A percentile compares a stretch with the other conserved stretches of the same genome.
Evolutionary conservation across 2,797 vertebrate genomes (phyloP).

Genomic region (Cephalopachus bancanus): DNA sequence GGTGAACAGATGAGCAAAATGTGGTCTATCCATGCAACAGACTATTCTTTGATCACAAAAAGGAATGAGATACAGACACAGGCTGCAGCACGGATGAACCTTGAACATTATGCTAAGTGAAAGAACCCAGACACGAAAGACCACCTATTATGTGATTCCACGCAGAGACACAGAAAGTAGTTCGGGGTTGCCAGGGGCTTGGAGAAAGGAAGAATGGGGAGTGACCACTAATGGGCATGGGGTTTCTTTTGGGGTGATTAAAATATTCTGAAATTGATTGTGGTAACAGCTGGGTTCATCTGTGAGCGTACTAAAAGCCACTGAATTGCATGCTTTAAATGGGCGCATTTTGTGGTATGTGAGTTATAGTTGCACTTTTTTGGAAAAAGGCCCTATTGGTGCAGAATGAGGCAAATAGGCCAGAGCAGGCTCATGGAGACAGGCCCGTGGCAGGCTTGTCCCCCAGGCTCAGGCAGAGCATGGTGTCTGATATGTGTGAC

Average conservation of each 20-base stretch:
- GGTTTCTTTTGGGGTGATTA: not conserved
- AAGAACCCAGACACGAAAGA: not conserved
- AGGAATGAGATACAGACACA: not conserved
- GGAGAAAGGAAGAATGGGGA: accelerated
- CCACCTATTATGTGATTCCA: accelerated
- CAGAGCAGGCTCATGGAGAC: accelerated
- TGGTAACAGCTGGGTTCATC: too few species aligned
- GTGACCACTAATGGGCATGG: not conserved
- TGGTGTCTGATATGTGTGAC: not conserved
- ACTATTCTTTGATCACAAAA: not conserved
- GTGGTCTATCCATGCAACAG: accelerated
- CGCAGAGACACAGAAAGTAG: not conserved
- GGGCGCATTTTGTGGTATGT: not conserved
- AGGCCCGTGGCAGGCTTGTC: accelerated
- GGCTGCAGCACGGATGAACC: accelerated
- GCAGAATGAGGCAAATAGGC: not conserved
- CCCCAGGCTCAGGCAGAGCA: not conserved
- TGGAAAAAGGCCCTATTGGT: not conserved
- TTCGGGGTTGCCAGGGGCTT: accelerated
- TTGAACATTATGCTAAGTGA: accelerated
- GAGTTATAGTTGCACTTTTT: not conserved
- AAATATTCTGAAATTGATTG: not conserved
- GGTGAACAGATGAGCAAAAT: accelerated
- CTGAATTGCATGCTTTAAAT: not conserved
- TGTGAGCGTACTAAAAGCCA: not conserved